phyloP scores from a whole-genome alignment of 2,797 vertebrate genomes.

The Australoheros facetus region DNA sequence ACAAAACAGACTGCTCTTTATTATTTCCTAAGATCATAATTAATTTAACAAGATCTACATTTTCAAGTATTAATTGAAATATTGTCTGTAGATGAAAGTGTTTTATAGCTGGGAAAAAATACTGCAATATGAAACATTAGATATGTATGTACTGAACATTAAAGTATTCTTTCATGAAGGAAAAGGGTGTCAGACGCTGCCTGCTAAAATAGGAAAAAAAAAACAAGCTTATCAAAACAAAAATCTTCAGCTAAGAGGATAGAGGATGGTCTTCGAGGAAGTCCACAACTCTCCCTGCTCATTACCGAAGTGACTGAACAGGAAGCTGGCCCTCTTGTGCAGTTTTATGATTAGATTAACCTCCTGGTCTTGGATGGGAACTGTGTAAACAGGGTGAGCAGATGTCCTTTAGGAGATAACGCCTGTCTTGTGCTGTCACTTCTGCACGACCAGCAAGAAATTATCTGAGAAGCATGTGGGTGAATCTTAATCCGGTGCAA shows the following conservation, averaged over 20 bases:
- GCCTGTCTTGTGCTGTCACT: constrained; percentile 69
- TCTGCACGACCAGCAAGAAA: constrained; percentile 59
- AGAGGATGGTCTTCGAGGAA: constrained; percentile 85
- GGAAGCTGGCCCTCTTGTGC: constrained; percentile 83
- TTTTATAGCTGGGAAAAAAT: not conserved
- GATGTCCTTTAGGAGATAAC: constrained; percentile 87
- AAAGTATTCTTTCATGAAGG: constrained; percentile 58
- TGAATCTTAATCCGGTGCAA: constrained; percentile 69
- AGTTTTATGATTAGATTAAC: constrained; percentile 82
- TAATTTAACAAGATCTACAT: not conserved
- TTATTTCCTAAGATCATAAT: constrained; percentile 13
- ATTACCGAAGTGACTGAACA: constrained; percentile 82
- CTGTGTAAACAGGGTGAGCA: constrained; percentile 79
- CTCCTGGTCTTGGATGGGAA: constrained; percentile 74
- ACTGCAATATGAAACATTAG: not conserved
- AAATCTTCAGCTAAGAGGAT: constrained; percentile 76
- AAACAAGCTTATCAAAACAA: constrained; percentile 83
- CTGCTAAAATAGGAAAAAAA: constrained; percentile 49
- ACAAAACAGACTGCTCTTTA: not conserved
- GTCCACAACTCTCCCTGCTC: constrained; percentile 72
- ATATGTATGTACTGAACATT: constrained; percentile 26
- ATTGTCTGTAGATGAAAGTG: not conserved
- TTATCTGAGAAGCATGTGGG: constrained; percentile 68
- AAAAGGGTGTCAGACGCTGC: constrained; percentile 75
- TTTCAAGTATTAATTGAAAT: not conserved